phyloP scores from a whole-genome alignment of 2,888 invertebrate species.

The Zaprionus bogoriensis region DNA sequence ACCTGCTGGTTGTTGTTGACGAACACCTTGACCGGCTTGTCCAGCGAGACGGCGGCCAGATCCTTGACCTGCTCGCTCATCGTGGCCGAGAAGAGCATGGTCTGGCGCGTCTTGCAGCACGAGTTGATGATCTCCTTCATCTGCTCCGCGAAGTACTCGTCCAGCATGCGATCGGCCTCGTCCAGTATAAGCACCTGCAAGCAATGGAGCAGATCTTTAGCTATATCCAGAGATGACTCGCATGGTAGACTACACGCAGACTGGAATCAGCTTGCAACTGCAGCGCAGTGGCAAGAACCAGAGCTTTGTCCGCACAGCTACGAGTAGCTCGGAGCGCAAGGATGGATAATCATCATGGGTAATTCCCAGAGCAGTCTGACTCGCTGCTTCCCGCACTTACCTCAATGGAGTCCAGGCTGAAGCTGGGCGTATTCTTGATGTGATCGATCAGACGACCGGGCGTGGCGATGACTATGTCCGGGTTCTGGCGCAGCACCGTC shows the following conservation, averaged over 20 bases:
- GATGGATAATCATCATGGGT: slow-evolving; percentile 80
- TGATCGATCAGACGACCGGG: slow-evolving; percentile 99
- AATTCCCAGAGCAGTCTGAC: neutral
- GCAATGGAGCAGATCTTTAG: neutral
- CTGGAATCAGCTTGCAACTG: slow-evolving; percentile 70
- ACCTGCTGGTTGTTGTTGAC: slow-evolving; percentile 98
- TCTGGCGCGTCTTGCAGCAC: slow-evolving; percentile 95
- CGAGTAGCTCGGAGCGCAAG: slow-evolving; percentile 82
- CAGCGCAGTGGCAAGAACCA: slow-evolving; percentile 53
- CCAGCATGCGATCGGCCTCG: slow-evolving; percentile 94
- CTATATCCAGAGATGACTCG: too few species aligned
- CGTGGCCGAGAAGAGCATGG: slow-evolving; percentile 98
- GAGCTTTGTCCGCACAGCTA: slow-evolving; percentile 26
- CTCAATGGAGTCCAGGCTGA: slow-evolving; percentile 94
- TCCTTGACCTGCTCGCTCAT: slow-evolving; percentile 99
- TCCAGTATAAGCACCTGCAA: slow-evolving; percentile 85
- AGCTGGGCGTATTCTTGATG: slow-evolving; percentile 96
- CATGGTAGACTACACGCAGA: neutral
- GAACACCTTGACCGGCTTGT: slow-evolving; percentile 96
- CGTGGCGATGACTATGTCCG: slow-evolving; percentile 98
- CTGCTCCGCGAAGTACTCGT: slow-evolving; percentile 99
- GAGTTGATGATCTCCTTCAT: slow-evolving; percentile 98
- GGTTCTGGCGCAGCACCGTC: slow-evolving; percentile 91
- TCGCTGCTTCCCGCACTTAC: slow-evolving; percentile 82
- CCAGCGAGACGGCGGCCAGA: slow-evolving; percentile 95